These are phyloP conservation scores for Myopa testacea DNA, from an alignment of 2,888 invertebrate genomes.

Conservation along the genomic window DNA sequence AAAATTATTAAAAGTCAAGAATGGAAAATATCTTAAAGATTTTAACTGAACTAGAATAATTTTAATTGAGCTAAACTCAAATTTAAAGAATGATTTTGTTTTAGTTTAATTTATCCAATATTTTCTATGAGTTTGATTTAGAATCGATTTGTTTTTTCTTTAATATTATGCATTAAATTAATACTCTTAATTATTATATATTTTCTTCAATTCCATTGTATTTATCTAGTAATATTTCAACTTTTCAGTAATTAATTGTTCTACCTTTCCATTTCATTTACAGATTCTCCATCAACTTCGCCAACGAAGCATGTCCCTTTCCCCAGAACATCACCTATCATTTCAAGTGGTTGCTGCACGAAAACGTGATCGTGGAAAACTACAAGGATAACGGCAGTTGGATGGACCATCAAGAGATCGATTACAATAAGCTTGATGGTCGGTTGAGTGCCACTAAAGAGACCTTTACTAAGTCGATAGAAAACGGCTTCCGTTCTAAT, in stretches of 20 bases:
- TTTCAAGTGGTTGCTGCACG: constrained; percentile 59
- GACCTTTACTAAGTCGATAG: constrained; percentile 19
- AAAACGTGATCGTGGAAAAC: constrained; percentile 60
- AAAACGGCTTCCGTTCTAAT: constrained; percentile 35
- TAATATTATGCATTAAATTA: neutral
- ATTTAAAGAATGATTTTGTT: no score
- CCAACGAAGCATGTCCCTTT: constrained; percentile 57
- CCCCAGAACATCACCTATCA: constrained; percentile 63
- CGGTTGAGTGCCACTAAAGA: constrained; percentile 45
- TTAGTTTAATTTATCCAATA: no score
- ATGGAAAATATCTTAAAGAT: no score
- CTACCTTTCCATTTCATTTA: constrained; percentile 2
- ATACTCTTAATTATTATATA: neutral
- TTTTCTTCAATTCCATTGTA: neutral
- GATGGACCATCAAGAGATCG: constrained; percentile 57
- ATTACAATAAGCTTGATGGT: constrained; percentile 59
- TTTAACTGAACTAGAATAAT: no score
- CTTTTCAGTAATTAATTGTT: constrained; percentile 8
- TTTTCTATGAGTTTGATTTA: neutral
- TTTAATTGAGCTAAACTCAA: no score
- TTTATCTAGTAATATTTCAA: neutral
- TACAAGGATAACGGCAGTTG: constrained; percentile 62
- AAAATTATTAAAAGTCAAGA: no score
- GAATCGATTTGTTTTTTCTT: neutral
- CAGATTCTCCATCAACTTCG: constrained; percentile 67